Evolutionary conservation across 2,888 invertebrate genomes (phyloP).

Genomic region (Sericinus montela): DNA sequence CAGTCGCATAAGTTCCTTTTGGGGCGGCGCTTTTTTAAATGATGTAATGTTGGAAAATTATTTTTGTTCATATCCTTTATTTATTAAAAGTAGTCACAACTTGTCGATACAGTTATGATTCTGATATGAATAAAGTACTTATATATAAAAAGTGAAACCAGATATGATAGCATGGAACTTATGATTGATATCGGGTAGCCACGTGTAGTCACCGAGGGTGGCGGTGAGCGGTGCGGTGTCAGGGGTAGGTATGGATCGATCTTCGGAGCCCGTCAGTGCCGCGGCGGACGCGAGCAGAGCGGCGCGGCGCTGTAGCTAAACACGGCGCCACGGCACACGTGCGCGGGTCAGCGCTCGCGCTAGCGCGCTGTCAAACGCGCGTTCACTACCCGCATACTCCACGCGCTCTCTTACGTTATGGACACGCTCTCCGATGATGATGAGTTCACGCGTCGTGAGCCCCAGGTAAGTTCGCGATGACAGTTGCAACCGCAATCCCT

Average conservation of each 20-base stretch:
- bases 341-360: slow-evolving; percentile 62
- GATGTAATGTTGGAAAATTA: not conserved
- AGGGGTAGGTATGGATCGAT: slow-evolving; percentile 26
- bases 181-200: slow-evolving; percentile 35
- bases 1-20: slow-evolving; percentile 42
- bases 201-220: slow-evolving; percentile 31
- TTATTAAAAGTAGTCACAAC: too few relatives aligned
- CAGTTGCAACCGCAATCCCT: not conserved
- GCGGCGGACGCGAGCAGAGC: slow-evolving; percentile 71
- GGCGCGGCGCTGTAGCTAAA: slow-evolving; percentile 63
- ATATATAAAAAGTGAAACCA: slow-evolving; percentile 19
- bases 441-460: slow-evolving; percentile 67
- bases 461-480: slow-evolving; percentile 54
- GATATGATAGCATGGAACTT: slow-evolving; percentile 30
- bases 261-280: slow-evolving; percentile 55
- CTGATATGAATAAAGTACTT: not conserved
- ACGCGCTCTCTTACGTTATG: slow-evolving; percentile 51
- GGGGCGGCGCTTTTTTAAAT: slow-evolving; percentile 46
- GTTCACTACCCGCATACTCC: slow-evolving; percentile 34
- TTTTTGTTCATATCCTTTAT: too few relatives aligned
- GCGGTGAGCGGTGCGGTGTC: slow-evolving; percentile 41
- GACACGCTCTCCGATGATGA: slow-evolving; percentile 77
- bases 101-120: too few relatives aligned
- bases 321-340: slow-evolving; percentile 57
- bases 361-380: slow-evolving; percentile 40